Evolutionary conservation across 2,113 vertebrate genomes (phyloP), one percentile per base, ranked within the genome.

Genomic region (Epinephelus moara): DNA sequence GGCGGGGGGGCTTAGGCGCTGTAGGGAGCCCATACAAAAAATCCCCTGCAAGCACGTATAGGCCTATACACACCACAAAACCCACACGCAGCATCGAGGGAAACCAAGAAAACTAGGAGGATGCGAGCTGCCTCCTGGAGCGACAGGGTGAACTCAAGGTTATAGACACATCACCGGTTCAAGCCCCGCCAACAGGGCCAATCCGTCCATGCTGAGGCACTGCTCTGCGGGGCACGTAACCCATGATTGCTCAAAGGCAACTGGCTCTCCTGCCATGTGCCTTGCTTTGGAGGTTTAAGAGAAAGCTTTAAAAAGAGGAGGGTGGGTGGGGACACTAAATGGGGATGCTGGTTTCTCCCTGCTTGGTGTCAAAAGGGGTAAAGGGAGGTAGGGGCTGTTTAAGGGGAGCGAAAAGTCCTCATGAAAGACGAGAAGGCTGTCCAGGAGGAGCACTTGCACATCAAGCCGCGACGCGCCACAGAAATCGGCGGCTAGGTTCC

Each of bases 131-230:
- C 80, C 89, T 92, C 91, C 91, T 64, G 84, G 78, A 88, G 91
- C 69, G 79, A 84, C 86, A 91, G 86, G 89, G 93, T 92, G 83
- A 93, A 91, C 81, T 89, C 91, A 92, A 93, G 89, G 91, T 90
- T 91, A 89, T 53, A 88, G 89, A 85, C 86, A 75, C 80, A 89
- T 89, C 69, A 56, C 75, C 55, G 49, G 87, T 88, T 91, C 90
- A 80, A 86, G 91, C 71, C 72, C 85, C 27, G 64, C 75, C 72
- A 74, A 81, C 76, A 79, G 87, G 87, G 80, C 85, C 81, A 89
- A 89, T 84, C 74, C 67, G 21, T 82, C 80, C 63, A 5, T 0
- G 13, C 70, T 50, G 85, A 72, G 70, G 80, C 70, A 52, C 80
- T 78, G 15, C 68, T 77, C 76, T 62, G 64, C 66, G 42, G 84